Conservation (phyloP, 2,797 vertebrate species). For the Antennarius maculatus region DNA sequence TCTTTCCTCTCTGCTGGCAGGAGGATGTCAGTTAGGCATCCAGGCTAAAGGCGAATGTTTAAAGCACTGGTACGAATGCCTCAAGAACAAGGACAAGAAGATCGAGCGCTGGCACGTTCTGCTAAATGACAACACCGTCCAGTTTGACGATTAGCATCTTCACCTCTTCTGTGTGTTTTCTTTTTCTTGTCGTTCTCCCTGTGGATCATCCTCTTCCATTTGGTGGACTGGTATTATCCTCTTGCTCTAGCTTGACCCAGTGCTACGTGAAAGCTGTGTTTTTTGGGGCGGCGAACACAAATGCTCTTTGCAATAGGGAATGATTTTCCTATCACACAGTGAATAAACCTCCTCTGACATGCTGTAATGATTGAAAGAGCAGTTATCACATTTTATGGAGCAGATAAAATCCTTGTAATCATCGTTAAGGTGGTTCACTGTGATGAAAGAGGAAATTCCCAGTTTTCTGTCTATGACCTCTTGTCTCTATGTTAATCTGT, state of each 20-base stretch:
- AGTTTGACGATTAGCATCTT: conserved; percentile 83
- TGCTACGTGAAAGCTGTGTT: conserved; percentile 5
- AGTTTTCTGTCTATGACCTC: conserved; percentile 17
- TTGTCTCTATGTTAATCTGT: conserved; percentile 13
- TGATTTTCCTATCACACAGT: neutral
- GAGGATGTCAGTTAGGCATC: conserved; percentile 94
- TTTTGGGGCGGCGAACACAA: conserved; percentile 41
- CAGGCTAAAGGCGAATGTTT: conserved; percentile 94
- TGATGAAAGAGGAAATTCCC: conserved; percentile 19
- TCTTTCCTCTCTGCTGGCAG: conserved; percentile 64
- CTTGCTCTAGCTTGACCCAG: conserved; percentile 16
- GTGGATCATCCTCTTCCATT: conserved; percentile 33
- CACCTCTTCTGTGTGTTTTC: conserved; percentile 6
- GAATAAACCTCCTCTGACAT: conserved; percentile 1
- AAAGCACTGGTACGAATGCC: conserved; percentile 98
- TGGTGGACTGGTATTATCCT: neutral
- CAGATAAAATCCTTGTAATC: conserved; percentile 22
- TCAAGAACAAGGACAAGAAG: conserved; percentile 98
- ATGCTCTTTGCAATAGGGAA: conserved; percentile 16
- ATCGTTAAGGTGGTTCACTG: neutral
- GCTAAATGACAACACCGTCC: conserved; percentile 86
- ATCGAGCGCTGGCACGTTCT: conserved; percentile 96
- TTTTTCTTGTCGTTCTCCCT: conserved; percentile 8
- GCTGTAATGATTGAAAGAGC: conserved; percentile 4
- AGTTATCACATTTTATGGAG: conserved; percentile 22